Evolutionary conservation across 2,888 invertebrate species (phyloP).

Genomic region (Tineola bisselliella): DNA sequence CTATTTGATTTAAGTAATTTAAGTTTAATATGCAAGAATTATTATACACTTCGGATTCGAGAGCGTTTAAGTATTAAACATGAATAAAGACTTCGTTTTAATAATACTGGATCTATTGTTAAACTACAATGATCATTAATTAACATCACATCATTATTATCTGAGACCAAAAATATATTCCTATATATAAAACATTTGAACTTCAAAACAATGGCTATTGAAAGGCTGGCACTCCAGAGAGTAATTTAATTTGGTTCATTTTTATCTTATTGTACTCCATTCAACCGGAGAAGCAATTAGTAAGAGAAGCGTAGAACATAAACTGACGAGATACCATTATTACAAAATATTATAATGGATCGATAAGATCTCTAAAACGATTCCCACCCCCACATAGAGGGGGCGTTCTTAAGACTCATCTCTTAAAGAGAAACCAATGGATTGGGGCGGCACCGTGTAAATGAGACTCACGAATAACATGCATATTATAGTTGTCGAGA

Average conservation of each 20-base stretch:
- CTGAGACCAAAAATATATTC: background rate
- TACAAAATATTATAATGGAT: slow-evolving; percentile 39
- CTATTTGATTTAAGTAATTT: background rate
- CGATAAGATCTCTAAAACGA: slow-evolving; percentile 42
- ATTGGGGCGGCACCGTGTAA: slow-evolving; percentile 22
- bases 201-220: slow-evolving; percentile 35
- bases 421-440: slow-evolving; percentile 37
- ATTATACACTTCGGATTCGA: too few relatives aligned
- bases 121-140: background rate
- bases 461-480: slow-evolving; percentile 16
- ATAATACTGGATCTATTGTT: background rate
- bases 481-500: background rate
- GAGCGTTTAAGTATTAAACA: too few relatives aligned
- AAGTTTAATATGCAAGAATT: too few relatives aligned
- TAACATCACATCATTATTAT: background rate
- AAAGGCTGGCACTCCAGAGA: slow-evolving; percentile 26
- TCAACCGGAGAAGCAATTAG: slow-evolving; percentile 32
- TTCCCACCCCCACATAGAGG: slow-evolving; percentile 35
- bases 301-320: slow-evolving; percentile 35
- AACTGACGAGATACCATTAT: slow-evolving; percentile 34
- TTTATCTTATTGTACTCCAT: slow-evolving; percentile 33
- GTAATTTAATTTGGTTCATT: slow-evolving; percentile 23
- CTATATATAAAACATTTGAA: background rate
- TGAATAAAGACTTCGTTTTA: background rate
- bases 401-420: slow-evolving; percentile 36